phyloP scores from a whole-genome alignment of 2,888 invertebrate genomes.

The Invenusta paracnida region DNA sequence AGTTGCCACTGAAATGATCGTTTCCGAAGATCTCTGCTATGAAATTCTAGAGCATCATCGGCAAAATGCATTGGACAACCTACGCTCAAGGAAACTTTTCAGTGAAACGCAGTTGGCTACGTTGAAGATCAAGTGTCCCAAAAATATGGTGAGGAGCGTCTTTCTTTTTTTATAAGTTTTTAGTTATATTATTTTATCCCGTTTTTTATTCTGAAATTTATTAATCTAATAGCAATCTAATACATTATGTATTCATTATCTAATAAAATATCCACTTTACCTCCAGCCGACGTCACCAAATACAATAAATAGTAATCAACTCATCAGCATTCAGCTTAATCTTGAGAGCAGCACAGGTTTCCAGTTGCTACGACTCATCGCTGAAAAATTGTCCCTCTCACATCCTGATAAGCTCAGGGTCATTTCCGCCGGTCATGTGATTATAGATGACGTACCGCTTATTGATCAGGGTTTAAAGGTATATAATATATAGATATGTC shows the following conservation, averaged over 20 bases:
- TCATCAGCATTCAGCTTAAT: background rate
- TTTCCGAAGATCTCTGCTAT: background rate
- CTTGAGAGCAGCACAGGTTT: background rate
- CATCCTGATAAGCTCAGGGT: background rate
- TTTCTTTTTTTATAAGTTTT: no score
- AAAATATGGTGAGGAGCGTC: background rate
- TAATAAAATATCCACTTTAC: no score
- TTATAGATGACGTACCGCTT: slow-evolving; percentile 50
- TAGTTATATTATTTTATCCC: no score
- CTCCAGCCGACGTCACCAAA: no score
- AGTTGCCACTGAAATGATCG: background rate
- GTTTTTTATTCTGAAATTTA: no score
- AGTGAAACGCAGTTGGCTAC: slow-evolving; percentile 72
- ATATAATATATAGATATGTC: no score
- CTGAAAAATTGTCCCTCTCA: slow-evolving; percentile 30
- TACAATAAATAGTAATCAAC: no score
- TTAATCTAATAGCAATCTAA: no score
- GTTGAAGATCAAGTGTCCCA: slow-evolving; percentile 66
- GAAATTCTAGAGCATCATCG: background rate
- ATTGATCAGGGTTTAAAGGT: slow-evolving; percentile 51
- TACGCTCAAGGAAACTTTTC: slow-evolving; percentile 69
- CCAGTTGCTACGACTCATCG: slow-evolving; percentile 40
- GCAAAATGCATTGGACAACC: slow-evolving; percentile 69
- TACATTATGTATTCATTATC: no score
- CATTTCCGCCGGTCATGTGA: slow-evolving; percentile 45